These are phyloP conservation scores for Metopolophium dirhodum DNA, from an alignment of 1,140 invertebrate genomes.

Conservation along the genomic window DNA sequence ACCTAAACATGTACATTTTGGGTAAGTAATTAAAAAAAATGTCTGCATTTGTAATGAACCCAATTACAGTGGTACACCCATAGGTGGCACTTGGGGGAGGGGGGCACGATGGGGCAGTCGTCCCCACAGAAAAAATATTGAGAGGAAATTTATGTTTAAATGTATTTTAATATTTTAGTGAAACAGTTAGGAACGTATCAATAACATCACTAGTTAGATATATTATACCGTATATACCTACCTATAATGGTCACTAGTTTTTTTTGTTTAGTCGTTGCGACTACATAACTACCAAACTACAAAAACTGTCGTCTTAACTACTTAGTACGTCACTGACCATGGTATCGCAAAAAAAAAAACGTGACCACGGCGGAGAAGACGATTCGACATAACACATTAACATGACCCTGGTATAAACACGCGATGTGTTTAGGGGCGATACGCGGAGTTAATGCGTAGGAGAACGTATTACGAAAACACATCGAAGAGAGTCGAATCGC, in stretches of 20 bases:
- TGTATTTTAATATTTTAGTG: not conserved
- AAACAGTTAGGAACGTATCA: not conserved
- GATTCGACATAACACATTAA: not conserved
- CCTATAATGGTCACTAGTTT: too few species aligned
- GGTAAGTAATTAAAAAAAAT: too few species aligned
- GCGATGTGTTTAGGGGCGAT: not conserved
- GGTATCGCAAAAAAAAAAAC: not conserved
- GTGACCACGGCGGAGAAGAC: not conserved
- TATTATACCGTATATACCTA: not conserved
- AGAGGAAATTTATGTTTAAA: not conserved
- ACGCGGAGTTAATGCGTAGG: not conserved
- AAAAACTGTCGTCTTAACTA: not conserved
- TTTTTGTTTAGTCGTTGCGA: not conserved
- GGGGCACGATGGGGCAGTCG: too few species aligned
- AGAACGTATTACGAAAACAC: not conserved
- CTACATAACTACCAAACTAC: not conserved
- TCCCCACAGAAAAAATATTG: too few species aligned
- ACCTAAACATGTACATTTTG: too few species aligned
- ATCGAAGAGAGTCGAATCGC: not conserved
- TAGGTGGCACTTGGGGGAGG: too few species aligned
- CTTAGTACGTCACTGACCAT: not conserved
- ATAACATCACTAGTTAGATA: not conserved
- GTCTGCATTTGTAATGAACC: too few species aligned
- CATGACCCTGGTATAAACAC: not conserved
- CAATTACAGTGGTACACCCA: too few species aligned